Evolutionary conservation across 2,888 invertebrate species (phyloP), one percentile per base, ranked within the genome.

Genomic region (Apamea crenata): DNA sequence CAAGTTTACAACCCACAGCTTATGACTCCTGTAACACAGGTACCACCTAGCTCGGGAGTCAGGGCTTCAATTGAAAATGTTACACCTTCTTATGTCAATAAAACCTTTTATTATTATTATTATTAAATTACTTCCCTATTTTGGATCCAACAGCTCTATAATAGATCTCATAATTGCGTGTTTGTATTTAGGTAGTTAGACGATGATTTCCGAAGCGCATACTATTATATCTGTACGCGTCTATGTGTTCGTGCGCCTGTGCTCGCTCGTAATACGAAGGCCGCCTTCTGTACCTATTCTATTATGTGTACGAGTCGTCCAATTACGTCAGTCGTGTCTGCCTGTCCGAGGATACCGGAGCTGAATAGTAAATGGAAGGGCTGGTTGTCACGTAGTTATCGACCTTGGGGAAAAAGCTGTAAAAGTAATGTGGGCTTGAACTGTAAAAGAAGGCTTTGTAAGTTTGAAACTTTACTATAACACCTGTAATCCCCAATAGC

Each of bases 271-370:
- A 25, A 29, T 44, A 36, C 0, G 6, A 18, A 47, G 25, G 18
- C 14, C 0, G 7, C 8, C 25, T 80, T 76, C 77, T 83, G 83
- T 21, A 16, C n/a, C 0, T 21, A 21, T 32, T n/a, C 2, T 66
- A 29, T 66, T 21, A 29, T 3, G 56, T 32, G 53, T 1, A 53
- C 12, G n/a, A 65, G n/a, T 50, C 32, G 36, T 77, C 79, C 81
- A 81, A 82, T 89, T 89, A 89, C 68, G 70, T 82, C 44, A 77
- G 80, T 77, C 90, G 67, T 84, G 82, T 77, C 76, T 69, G 70
- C 68, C 75, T 78, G 85, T 77, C 75, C 65, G 70, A 65, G 6
- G 32, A 40, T 47, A 61, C 78, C 40, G 2, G 56, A 36, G 59
- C 59, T 32, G 90, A 85, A 88, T 88, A 88, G 78, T 59, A 88